A percentile compares a stretch with the other conserved stretches of the same genome.
phyloP scores from a whole-genome alignment of 2,888 invertebrate species.

The Drosophila stalkeri region DNA sequence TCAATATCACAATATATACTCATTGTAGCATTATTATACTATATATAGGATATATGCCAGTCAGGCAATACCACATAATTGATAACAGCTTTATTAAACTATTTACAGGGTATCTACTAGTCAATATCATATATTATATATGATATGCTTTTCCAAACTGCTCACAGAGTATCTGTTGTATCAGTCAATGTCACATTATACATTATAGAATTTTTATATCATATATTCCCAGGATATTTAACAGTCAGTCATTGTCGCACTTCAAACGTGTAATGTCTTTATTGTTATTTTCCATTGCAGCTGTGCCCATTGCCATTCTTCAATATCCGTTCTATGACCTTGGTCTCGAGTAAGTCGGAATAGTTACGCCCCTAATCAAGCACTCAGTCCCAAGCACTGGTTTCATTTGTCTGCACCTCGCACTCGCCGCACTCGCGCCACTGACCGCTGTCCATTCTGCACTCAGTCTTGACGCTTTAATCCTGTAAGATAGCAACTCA shows the following conservation, averaged over 20 bases:
- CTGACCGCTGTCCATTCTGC: slow-evolving; percentile 17
- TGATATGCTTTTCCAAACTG: no score
- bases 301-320: slow-evolving; percentile 93
- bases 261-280: neutral
- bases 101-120: neutral
- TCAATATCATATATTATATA: neutral
- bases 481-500: slow-evolving; percentile 45
- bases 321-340: slow-evolving; percentile 94
- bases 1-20: neutral
- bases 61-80: no score
- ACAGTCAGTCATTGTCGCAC: neutral
- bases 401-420: slow-evolving; percentile 26
- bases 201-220: no score
- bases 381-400: slow-evolving; percentile 23
- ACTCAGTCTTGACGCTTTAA: slow-evolving; percentile 39
- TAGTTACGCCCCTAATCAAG: neutral
- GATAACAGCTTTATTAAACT: neutral
- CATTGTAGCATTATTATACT: no score
- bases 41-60: no score
- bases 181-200: neutral
- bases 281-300: slow-evolving; percentile 86
- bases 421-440: slow-evolving; percentile 22
- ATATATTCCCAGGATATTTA: no score
- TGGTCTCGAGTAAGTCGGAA: slow-evolving; percentile 91
- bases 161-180: neutral